Evolutionary conservation across 2,797 vertebrate genomes (phyloP).

Genomic region (Phoxinus dragarum): DNA sequence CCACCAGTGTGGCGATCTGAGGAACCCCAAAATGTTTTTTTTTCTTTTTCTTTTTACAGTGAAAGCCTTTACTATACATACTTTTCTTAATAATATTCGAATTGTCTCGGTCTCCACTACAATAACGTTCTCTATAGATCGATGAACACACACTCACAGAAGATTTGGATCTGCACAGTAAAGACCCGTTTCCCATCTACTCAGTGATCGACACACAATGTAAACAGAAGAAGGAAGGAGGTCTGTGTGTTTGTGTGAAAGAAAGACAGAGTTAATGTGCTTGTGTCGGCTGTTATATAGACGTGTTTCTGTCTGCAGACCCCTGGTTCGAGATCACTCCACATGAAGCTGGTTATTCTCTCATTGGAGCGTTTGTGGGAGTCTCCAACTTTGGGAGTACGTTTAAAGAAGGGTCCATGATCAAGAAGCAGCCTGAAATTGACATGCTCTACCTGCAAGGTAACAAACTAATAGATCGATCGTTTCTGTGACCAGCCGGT

Average conservation of each 20-base stretch:
- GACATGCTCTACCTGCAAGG: conserved; percentile 45
- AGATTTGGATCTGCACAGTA: background rate
- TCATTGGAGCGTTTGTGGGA: conserved; percentile 21
- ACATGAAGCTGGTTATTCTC: background rate
- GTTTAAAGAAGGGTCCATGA: background rate
- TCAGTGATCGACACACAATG: conserved; percentile 11
- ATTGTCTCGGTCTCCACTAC: background rate
- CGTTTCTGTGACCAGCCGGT: no score
- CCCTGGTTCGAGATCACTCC: conserved; percentile 4
- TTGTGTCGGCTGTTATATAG: background rate
- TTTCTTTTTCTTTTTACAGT: no score
- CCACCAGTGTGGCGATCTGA: no score
- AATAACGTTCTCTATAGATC: background rate
- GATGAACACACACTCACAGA: background rate
- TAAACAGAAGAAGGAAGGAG: background rate
- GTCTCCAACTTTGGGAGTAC: background rate
- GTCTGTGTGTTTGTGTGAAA: background rate
- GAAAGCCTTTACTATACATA: no score
- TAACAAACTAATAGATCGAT: background rate
- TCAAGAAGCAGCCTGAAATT: background rate
- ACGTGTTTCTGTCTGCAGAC: background rate
- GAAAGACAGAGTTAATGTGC: no score
- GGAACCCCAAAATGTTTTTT: no score
- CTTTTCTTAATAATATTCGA: background rate
- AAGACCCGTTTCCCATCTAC: conserved; percentile 37